These are phyloP conservation scores for Leptopterna dolabrata DNA, from an alignment of 2,888 invertebrate genomes.

Conservation along the genomic window DNA sequence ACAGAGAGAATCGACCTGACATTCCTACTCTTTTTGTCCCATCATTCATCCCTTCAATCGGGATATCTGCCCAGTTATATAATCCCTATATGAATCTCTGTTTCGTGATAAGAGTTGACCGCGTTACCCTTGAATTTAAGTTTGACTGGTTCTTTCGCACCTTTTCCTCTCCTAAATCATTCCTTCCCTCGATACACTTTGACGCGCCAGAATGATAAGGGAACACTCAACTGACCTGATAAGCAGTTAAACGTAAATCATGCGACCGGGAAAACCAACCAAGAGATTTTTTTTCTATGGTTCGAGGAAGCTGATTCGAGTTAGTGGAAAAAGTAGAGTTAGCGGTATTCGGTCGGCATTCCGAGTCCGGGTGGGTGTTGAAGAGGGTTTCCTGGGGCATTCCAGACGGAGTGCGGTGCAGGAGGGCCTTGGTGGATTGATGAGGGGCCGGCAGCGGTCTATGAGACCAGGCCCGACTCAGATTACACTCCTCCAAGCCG, in stretches of 20 bases:
- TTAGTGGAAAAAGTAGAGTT: neutral
- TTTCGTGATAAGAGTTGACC: too few species aligned
- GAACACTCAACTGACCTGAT: neutral
- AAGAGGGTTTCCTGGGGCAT: neutral
- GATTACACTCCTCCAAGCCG: constrained; percentile 3
- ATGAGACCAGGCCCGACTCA: neutral
- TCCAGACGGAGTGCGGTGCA: neutral
- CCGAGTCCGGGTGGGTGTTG: neutral
- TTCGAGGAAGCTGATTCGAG: neutral
- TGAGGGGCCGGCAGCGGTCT: neutral
- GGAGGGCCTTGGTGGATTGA: neutral
- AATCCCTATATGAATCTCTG: too few species aligned
- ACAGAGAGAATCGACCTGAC: too few species aligned
- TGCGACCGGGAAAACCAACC: neutral
- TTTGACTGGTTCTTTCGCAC: neutral
- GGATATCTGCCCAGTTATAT: too few species aligned
- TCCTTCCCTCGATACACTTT: neutral
- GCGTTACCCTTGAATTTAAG: neutral
- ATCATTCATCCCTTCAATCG: too few species aligned
- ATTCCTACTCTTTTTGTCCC: too few species aligned
- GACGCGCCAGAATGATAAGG: neutral
- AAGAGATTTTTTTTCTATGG: neutral
- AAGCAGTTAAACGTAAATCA: neutral
- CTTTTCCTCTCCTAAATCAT: neutral
- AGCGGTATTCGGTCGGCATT: neutral